These are phyloP conservation scores for Pilophorus perplexus DNA, from an alignment of 2,888 invertebrate genomes.

Conservation along the genomic window DNA sequence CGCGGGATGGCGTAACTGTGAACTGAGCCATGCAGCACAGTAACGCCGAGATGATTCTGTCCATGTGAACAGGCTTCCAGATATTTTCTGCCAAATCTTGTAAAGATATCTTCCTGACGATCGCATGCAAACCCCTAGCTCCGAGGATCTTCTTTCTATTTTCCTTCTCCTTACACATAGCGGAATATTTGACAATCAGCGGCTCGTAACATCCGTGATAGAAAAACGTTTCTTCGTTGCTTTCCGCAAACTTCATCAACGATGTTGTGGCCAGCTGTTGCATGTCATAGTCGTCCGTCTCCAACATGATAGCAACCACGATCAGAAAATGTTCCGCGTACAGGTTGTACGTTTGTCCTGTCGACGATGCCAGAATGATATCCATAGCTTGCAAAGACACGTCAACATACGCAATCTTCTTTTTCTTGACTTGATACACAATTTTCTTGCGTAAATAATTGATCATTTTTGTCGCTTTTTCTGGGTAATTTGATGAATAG, in stretches of 20 bases:
- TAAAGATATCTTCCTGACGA: background rate
- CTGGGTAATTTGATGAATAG: constrained; percentile 3
- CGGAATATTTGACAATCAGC: background rate
- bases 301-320: background rate
- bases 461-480: background rate
- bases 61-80: constrained; percentile 11
- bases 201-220: constrained; percentile 15
- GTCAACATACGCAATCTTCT: background rate
- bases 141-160: background rate
- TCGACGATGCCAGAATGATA: background rate
- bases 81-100: constrained; percentile 14
- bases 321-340: constrained; percentile 12
- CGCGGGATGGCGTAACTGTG: background rate
- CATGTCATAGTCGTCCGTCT: background rate
- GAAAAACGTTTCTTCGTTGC: constrained; percentile 9
- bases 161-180: constrained; percentile 5
- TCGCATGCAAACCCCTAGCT: constrained; percentile 14
- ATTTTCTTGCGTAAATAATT: constrained; percentile 3
- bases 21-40: background rate
- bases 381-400: constrained; percentile 9
- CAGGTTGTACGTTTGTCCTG: constrained; percentile 9
- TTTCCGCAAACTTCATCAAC: background rate
- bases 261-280: constrained; percentile 11
- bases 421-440: constrained; percentile 1
- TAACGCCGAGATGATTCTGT: constrained; percentile 1